Conservation (phyloP, 2,113 vertebrate species). For the Montifringilla adamsi region DNA sequence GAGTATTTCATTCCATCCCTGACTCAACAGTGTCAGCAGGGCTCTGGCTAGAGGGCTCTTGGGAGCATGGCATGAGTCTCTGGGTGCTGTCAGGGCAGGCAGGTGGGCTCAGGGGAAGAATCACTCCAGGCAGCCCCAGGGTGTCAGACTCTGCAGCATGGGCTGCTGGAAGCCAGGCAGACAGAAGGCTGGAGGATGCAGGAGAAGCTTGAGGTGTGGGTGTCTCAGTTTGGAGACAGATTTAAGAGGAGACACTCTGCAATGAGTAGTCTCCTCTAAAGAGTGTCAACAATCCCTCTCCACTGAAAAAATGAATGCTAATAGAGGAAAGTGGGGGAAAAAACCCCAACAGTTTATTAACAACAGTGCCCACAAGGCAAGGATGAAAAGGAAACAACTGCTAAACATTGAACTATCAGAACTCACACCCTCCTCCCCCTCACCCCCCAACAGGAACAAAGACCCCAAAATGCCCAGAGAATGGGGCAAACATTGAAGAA, state of each 20-base stretch:
- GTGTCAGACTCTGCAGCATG: not conserved
- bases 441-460: not conserved
- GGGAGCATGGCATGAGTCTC: not conserved
- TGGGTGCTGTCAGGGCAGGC: not conserved
- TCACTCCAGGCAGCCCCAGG: not conserved
- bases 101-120: not conserved
- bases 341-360: not conserved
- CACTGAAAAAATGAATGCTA: not conserved
- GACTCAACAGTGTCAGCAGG: no score
- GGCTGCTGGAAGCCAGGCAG: not conserved
- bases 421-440: not conserved
- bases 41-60: not conserved
- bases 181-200: not conserved
- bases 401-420: not conserved
- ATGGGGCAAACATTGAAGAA: not conserved
- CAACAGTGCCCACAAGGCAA: not conserved
- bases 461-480: not conserved
- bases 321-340: not conserved
- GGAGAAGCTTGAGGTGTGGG: not conserved
- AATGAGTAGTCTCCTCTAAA: not conserved
- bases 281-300: not conserved
- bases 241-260: not conserved
- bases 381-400: not conserved
- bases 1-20: no score
- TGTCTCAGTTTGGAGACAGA: not conserved